Conservation (phyloP, 2,888 invertebrate species). For the Plebejus argus region DNA sequence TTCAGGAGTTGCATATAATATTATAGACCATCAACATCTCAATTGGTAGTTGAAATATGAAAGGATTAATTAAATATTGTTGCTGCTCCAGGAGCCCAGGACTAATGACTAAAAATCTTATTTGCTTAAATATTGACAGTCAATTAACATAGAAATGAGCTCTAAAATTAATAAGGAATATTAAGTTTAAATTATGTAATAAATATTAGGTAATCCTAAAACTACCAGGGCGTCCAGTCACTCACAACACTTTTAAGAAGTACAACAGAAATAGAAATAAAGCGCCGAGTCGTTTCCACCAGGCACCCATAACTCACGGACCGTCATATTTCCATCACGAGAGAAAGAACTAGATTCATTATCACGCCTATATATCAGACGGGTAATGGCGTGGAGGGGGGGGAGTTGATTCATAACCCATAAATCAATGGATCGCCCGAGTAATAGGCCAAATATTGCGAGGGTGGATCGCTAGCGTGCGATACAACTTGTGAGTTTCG, state of each 20-base stretch:
- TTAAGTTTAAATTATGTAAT: too few relatives aligned
- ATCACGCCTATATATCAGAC: slow-evolving; percentile 72
- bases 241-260: background rate
- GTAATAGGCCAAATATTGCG: slow-evolving; percentile 77
- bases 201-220: background rate
- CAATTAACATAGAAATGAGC: too few relatives aligned
- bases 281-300: slow-evolving; percentile 38
- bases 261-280: slow-evolving; percentile 17
- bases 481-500: slow-evolving; percentile 21
- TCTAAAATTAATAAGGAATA: too few relatives aligned
- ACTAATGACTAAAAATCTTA: too few relatives aligned
- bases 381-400: slow-evolving; percentile 54
- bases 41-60: too few relatives aligned
- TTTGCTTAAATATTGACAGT: too few relatives aligned
- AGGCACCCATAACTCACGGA: slow-evolving; percentile 46
- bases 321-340: slow-evolving; percentile 76
- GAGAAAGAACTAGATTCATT: slow-evolving; percentile 77
- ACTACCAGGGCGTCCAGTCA: background rate
- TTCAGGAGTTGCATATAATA: too few relatives aligned
- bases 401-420: slow-evolving; percentile 77
- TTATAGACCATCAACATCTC: too few relatives aligned
- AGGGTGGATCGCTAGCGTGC: slow-evolving; percentile 44
- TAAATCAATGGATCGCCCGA: slow-evolving; percentile 74
- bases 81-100: too few relatives aligned
- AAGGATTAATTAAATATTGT: too few relatives aligned